Evolutionary conservation across 2,797 vertebrate species (phyloP), one percentile per base, ranked within the genome.

Genomic region (Stomatorhinus walkeri): DNA sequence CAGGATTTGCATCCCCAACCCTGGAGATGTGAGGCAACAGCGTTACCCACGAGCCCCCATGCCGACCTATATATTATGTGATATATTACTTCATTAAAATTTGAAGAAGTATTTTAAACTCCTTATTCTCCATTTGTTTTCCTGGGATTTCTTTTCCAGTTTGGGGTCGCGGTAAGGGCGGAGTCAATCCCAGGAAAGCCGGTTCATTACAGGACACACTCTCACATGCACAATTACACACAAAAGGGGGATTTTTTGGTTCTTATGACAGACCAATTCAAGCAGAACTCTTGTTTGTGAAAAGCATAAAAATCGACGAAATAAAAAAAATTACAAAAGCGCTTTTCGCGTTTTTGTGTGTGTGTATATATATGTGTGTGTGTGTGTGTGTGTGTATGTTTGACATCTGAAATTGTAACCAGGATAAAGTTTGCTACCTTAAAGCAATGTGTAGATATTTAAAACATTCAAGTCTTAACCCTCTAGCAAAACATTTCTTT

Each of bases 21-120:
- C 19, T 8, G 0, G 40, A 81, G 40, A 46, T 81, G 36, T n/a
- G 76, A 81, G 76, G 76, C 76, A 46, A 81, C 40, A 81, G 14
- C 76, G 7, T n/a, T 81, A 81, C 76, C 76, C 8, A 43, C 36
- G 76, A 81, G 76, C 40, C 76, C 76, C 76, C 5, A n/a, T 3
- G 76, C 40, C 7, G 76, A 43, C 76, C 76, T 81, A 81, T 46
- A 81, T 81, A 81, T 46, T 46, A 7, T 46, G 40, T 81, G 76
- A 81, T 81, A 22, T 46, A 81, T 81, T 81, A 46, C 76, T 81
- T 81, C 36, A 81, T 81, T 81, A 43, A 81, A 81, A 81, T 81
- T 40, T 81, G 19, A 43, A 79, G 36, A 81, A 81, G 40, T 81
- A 81, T 81, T 81, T 43, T 81, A 81, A 81, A 81, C 19, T 40